Conservation (phyloP, 2,797 vertebrate species). For the Philypnodon macrostomus region DNA sequence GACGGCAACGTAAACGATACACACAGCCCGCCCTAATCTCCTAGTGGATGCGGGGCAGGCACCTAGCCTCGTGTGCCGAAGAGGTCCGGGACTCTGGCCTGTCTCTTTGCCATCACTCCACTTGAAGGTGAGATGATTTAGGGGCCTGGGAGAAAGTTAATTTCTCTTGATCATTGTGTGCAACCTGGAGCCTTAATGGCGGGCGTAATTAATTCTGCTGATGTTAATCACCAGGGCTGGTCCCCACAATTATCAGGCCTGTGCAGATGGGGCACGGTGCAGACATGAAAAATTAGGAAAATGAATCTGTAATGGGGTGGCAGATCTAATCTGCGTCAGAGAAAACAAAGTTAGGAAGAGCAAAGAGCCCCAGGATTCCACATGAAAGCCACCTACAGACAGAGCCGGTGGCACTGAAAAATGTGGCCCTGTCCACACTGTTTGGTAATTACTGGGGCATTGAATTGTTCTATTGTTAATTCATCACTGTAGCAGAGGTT, state of each 20-base stretch:
- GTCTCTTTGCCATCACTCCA: constrained; percentile 91
- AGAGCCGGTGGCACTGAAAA: constrained; percentile 95
- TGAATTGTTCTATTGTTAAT: constrained; percentile 99
- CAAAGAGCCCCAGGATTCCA: constrained; percentile 90
- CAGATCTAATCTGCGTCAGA: constrained; percentile 99
- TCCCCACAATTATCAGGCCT: constrained; percentile 99
- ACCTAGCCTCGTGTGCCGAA: constrained; percentile 70
- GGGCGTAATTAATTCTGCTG: constrained; percentile 99
- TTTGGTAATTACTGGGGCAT: constrained; percentile 99
- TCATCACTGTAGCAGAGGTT: constrained; percentile 97
- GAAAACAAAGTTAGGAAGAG: constrained; percentile 99
- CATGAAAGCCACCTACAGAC: constrained; percentile 85
- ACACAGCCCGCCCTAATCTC: constrained; percentile 63
- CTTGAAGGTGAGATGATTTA: constrained; percentile 99
- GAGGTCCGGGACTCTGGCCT: constrained; percentile 76
- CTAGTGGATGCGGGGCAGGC: constrained; percentile 48
- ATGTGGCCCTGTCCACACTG: constrained; percentile 96
- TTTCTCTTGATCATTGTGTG: constrained; percentile 99
- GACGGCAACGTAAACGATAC: constrained; percentile 74
- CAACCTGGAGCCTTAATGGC: constrained; percentile 99
- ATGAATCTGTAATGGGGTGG: constrained; percentile 99
- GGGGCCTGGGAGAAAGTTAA: constrained; percentile 98
- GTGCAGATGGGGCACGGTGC: constrained; percentile 99
- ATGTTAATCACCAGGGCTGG: constrained; percentile 99
- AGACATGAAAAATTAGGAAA: constrained; percentile 99